phyloP scores from a whole-genome alignment of 2,113 vertebrate genomes.

The Chionis minor region DNA sequence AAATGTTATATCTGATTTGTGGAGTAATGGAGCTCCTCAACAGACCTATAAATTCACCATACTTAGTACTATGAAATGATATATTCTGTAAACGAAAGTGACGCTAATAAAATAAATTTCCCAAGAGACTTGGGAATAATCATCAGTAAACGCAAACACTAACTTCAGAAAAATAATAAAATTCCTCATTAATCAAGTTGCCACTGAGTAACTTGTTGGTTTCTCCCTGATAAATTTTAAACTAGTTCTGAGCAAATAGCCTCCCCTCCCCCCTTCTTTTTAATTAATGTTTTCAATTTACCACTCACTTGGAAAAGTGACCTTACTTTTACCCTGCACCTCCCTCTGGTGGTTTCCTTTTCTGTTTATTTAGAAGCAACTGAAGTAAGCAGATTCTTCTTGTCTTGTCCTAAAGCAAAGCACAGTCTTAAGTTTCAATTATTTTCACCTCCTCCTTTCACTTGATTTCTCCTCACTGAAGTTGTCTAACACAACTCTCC shows the following conservation, averaged over 20 bases:
- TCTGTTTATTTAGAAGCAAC: not conserved
- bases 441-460: not conserved
- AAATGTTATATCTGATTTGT: not conserved
- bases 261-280: not conserved
- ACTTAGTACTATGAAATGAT: not conserved
- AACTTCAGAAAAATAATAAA: not conserved
- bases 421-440: not conserved
- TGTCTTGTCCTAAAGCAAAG: not conserved
- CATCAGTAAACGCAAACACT: not conserved
- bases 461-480: not conserved
- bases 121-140: not conserved
- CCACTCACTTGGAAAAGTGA: not conserved
- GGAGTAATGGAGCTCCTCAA: not conserved
- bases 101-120: not conserved
- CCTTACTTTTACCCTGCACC: conserved; percentile 47
- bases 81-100: not conserved
- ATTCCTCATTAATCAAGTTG: not conserved
- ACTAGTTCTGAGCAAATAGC: not conserved
- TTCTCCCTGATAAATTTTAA: not conserved
- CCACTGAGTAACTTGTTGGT: not conserved
- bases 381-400: not conserved
- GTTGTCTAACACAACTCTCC: not conserved
- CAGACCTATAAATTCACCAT: not conserved
- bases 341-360: conserved; percentile 54
- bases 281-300: not conserved